Evolutionary conservation across 2,797 vertebrate species (phyloP).

Genomic region (Eulemur mongoz): DNA sequence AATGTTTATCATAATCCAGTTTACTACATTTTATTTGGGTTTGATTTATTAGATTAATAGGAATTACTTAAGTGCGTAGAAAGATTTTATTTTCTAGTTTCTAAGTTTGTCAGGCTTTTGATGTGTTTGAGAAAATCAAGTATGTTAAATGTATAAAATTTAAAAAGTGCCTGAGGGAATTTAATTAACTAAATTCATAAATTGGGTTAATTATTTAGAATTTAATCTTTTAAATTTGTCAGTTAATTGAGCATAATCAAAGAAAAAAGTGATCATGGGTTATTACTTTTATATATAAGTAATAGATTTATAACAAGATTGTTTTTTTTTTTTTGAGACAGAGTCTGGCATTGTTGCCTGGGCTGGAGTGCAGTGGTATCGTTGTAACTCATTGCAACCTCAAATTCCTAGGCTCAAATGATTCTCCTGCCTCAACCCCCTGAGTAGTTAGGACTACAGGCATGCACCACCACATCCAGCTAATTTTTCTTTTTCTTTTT

Average conservation of each 20-base stretch:
- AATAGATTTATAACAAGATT: neutral
- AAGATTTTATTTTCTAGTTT: conserved; percentile 33
- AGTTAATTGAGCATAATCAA: conserved; percentile 38
- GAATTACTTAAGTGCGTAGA: neutral
- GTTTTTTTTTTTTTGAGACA: neutral
- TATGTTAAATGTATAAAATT: neutral
- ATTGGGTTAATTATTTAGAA: neutral
- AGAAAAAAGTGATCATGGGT: conserved; percentile 6
- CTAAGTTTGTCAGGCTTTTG: neutral
- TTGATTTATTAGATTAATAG: neutral
- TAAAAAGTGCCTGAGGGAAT: neutral
- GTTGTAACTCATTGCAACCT: neutral
- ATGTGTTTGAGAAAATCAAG: neutral
- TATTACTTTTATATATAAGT: neutral
- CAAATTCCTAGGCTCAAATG: neutral
- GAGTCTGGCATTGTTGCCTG: neutral
- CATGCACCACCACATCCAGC: accelerated
- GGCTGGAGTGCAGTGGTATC: neutral
- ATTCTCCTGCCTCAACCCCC: neutral
- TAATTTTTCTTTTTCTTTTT: neutral
- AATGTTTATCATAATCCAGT: neutral
- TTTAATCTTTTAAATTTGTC: conserved; percentile 23
- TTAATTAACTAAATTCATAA: conserved; percentile 8
- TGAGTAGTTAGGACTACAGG: neutral
- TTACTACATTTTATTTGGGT: neutral